Conservation (phyloP, 2,797 vertebrate species). For the Paratrypauchen microcephalus region DNA sequence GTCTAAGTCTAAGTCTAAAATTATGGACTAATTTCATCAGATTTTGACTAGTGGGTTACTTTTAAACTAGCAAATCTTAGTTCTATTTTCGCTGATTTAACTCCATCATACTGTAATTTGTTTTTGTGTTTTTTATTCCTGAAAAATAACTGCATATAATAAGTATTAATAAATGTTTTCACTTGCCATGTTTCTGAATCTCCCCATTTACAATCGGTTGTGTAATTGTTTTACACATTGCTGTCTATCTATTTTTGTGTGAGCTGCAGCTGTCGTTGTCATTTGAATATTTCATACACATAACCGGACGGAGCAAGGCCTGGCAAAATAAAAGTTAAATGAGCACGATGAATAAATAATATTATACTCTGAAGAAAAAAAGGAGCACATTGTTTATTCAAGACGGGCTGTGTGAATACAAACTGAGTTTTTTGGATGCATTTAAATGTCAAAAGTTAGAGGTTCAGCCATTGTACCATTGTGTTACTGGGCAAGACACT, state of each 20-base stretch:
- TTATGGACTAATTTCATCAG: no score
- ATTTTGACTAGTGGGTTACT: no score
- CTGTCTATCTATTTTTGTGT: constrained; percentile 1
- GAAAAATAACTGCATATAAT: no score
- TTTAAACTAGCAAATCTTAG: no score
- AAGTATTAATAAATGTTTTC: neutral
- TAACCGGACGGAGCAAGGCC: constrained; percentile 14
- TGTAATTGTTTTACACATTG: constrained; percentile 1
- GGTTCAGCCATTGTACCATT: neutral
- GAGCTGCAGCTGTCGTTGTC: constrained; percentile 9
- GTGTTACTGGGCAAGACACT: neutral
- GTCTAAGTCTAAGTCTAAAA: no score
- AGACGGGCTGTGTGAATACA: neutral
- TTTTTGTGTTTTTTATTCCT: no score
- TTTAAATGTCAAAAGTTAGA: neutral
- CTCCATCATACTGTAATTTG: no score
- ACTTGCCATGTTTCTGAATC: neutral
- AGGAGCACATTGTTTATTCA: constrained; percentile 17
- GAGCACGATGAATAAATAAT: constrained; percentile 27
- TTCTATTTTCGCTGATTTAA: no score
- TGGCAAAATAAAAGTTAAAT: constrained; percentile 34
- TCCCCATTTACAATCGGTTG: neutral
- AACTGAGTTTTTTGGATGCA: neutral
- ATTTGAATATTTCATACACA: constrained; percentile 31
- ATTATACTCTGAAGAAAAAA: constrained; percentile 14